These are phyloP conservation scores for Marcusenius ussheri DNA, from an alignment of 2,113 vertebrate genomes.

Conservation along the genomic window DNA sequence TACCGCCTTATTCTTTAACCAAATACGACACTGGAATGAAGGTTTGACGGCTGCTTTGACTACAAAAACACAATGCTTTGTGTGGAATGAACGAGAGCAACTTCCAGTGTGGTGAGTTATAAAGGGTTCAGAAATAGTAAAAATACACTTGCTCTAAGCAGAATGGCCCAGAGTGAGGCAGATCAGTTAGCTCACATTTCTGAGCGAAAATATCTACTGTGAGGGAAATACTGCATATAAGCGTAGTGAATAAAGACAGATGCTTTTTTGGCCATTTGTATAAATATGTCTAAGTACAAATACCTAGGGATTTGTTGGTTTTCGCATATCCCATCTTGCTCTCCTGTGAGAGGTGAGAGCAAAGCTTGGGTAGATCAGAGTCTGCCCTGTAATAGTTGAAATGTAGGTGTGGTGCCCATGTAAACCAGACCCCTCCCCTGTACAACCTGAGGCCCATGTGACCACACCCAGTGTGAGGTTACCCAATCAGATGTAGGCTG, in stretches of 20 bases:
- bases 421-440: not conserved
- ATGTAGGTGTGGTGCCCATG: not conserved
- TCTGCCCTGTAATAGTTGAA: not conserved
- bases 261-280: not conserved
- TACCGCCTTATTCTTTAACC: slow-evolving; percentile 31
- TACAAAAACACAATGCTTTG: not conserved
- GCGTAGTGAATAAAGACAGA: not conserved
- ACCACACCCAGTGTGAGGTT: not conserved
- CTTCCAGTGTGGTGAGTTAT: not conserved
- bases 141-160: not conserved
- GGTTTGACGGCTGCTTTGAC: not conserved
- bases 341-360: not conserved
- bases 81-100: not conserved
- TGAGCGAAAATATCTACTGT: not conserved
- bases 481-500: not conserved
- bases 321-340: not conserved
- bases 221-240: not conserved
- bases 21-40: not conserved
- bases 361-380: not conserved
- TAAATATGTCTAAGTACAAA: not conserved
- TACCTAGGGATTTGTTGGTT: not conserved
- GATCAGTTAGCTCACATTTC: not conserved
- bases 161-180: not conserved
- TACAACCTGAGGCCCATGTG: not conserved
- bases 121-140: not conserved